These are phyloP conservation scores for Thera obeliscata DNA, from an alignment of 2,888 invertebrate species.

Conservation along the genomic window DNA sequence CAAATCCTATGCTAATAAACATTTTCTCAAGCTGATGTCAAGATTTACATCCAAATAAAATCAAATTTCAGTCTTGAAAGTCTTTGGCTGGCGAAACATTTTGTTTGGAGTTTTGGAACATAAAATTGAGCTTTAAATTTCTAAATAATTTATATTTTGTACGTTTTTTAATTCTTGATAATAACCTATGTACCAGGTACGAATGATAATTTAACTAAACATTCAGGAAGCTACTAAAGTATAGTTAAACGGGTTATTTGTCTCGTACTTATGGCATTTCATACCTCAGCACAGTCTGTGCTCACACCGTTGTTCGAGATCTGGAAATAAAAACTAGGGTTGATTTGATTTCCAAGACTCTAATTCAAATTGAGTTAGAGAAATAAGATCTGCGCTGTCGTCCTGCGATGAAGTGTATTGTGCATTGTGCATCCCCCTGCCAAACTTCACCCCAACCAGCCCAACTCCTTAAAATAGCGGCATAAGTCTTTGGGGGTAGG, in stretches of 20 bases:
- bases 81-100: slow-evolving; percentile 10
- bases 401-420: too few species aligned
- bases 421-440: too few species aligned
- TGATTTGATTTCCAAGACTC: not conserved
- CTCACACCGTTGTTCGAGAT: slow-evolving; percentile 7
- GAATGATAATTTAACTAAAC: too few species aligned
- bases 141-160: slow-evolving; percentile 33
- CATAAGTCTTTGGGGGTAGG: too few species aligned
- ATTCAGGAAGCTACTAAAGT: not conserved
- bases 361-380: too few species aligned
- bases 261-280: slow-evolving; percentile 34
- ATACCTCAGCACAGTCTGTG: slow-evolving; percentile 21
- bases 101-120: not conserved
- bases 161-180: slow-evolving; percentile 16
- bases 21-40: not conserved
- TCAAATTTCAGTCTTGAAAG: slow-evolving; percentile 16
- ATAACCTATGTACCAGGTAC: not conserved
- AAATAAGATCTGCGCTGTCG: too few species aligned
- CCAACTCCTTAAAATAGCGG: too few species aligned
- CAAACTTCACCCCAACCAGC: too few species aligned
- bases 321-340: slow-evolving; percentile 22
- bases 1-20: not conserved
- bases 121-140: slow-evolving; percentile 2
- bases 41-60: not conserved
- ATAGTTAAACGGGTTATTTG: slow-evolving; percentile 7